phyloP scores from a whole-genome alignment of 2,888 invertebrate species.

The Neocrepidodera transversa region DNA sequence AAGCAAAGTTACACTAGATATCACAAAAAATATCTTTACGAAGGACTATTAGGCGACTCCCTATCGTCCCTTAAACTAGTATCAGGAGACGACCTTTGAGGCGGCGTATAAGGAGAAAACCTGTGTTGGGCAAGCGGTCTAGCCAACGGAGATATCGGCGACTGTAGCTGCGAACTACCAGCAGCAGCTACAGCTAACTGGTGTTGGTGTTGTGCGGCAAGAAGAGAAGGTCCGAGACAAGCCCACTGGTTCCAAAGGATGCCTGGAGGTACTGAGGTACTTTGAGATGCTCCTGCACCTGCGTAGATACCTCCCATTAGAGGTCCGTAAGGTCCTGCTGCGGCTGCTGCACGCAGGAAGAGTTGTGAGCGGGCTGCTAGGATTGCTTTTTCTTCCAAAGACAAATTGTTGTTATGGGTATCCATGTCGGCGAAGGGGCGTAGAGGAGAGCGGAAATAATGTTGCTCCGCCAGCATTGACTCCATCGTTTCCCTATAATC shows the following conservation, averaged over 20 bases:
- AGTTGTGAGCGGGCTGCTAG: slow-evolving; percentile 79
- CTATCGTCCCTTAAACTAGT: slow-evolving; percentile 64
- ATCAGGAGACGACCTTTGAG: slow-evolving; percentile 67
- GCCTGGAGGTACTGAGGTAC: slow-evolving; percentile 58
- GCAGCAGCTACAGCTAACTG: slow-evolving; percentile 63
- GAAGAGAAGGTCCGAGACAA: slow-evolving; percentile 69
- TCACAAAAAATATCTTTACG: slow-evolving; percentile 46
- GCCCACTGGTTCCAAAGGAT: slow-evolving; percentile 78
- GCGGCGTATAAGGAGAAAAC: slow-evolving; percentile 67
- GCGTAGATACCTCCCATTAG: slow-evolving; percentile 62
- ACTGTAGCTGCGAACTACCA: slow-evolving; percentile 64
- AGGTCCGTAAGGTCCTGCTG: slow-evolving; percentile 67
- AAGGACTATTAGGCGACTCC: slow-evolving; percentile 58
- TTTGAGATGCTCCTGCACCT: slow-evolving; percentile 60
- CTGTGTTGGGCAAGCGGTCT: slow-evolving; percentile 65
- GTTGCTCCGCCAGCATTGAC: slow-evolving; percentile 85
- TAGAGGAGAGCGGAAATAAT: slow-evolving; percentile 78
- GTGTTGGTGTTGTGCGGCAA: slow-evolving; percentile 70
- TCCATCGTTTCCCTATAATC: slow-evolving; percentile 87
- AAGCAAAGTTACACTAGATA: slow-evolving; percentile 30
- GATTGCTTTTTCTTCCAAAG: slow-evolving; percentile 79
- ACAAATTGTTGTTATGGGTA: slow-evolving; percentile 73
- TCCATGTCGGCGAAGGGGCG: slow-evolving; percentile 78
- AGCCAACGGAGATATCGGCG: slow-evolving; percentile 63
- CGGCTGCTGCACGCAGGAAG: slow-evolving; percentile 74